Evolutionary conservation across 92 coral and sea anemone species (phyloP).

Genomic region (Parazoanthus swiftii): DNA sequence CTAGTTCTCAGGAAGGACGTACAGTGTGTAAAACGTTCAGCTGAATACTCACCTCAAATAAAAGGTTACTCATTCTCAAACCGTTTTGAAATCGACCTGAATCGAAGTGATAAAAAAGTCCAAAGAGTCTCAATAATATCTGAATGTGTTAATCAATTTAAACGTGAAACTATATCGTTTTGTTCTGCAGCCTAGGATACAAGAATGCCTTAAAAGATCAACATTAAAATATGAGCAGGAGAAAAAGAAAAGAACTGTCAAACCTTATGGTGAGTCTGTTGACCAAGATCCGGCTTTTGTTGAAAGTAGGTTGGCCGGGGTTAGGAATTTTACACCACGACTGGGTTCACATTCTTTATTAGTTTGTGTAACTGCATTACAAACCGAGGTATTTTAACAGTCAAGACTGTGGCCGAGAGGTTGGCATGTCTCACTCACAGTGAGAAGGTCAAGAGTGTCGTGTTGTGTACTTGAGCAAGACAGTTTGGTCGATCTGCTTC

Average conservation of each 20-base stretch:
- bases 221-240: constrained; percentile 67
- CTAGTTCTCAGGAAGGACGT: too few relatives aligned
- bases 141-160: too few relatives aligned
- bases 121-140: too few relatives aligned
- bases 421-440: too few relatives aligned
- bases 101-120: background rate
- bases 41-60: background rate
- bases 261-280: constrained; percentile 41
- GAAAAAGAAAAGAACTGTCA: constrained; percentile 49
- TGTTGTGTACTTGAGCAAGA: too few relatives aligned
- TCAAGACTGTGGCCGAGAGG: too few relatives aligned
- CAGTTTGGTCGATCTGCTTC: too few relatives aligned
- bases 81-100: background rate
- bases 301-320: background rate
- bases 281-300: background rate
- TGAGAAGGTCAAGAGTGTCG: background rate
- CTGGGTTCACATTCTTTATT: background rate
- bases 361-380: background rate
- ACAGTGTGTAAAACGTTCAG: too few relatives aligned
- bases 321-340: background rate
- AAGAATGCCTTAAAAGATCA: constrained; percentile 62
- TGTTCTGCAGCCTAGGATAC: constrained; percentile 72
- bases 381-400: too few relatives aligned
- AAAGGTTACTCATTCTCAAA: background rate
- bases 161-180: background rate